Percentiles rank a stretch among this genome's conserved stretches.
These are phyloP conservation scores for Anolis sagrei DNA, from an alignment of 2,113 vertebrate genomes.

Conservation along the genomic window DNA sequence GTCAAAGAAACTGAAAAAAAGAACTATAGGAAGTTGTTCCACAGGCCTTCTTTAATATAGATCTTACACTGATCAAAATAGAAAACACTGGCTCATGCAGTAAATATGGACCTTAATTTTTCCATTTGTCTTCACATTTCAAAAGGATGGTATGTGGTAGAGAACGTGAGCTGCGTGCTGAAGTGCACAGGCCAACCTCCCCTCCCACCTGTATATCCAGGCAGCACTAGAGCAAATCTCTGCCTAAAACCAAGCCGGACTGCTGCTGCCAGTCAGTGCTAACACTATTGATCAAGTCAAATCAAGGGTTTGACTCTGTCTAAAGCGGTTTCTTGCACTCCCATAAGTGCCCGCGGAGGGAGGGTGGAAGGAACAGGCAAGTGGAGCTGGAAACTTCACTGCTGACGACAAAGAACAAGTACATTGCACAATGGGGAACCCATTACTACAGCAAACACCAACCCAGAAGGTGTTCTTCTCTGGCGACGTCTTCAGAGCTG, in stretches of 20 bases:
- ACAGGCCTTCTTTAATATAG: neutral
- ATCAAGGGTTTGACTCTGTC: too few species aligned
- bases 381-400: neutral
- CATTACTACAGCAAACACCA: neutral
- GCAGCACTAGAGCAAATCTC: too few species aligned
- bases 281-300: too few species aligned
- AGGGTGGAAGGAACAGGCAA: neutral
- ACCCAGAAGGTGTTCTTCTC: neutral
- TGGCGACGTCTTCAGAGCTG: constrained; percentile 22
- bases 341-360: neutral
- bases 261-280: too few species aligned
- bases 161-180: too few species aligned
- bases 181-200: too few species aligned
- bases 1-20: neutral
- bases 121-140: neutral
- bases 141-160: neutral
- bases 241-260: too few species aligned
- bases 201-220: too few species aligned
- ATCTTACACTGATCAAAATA: neutral
- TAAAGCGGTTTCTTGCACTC: neutral
- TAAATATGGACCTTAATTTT: too few species aligned
- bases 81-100: neutral
- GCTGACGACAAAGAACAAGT: neutral
- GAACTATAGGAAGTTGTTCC: neutral
- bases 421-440: neutral